A percentile compares a stretch with the other conserved stretches of the same genome.
These are phyloP conservation scores for Drosophila fuyamai DNA, from an alignment of 1,140 invertebrate species.

Conservation along the genomic window DNA sequence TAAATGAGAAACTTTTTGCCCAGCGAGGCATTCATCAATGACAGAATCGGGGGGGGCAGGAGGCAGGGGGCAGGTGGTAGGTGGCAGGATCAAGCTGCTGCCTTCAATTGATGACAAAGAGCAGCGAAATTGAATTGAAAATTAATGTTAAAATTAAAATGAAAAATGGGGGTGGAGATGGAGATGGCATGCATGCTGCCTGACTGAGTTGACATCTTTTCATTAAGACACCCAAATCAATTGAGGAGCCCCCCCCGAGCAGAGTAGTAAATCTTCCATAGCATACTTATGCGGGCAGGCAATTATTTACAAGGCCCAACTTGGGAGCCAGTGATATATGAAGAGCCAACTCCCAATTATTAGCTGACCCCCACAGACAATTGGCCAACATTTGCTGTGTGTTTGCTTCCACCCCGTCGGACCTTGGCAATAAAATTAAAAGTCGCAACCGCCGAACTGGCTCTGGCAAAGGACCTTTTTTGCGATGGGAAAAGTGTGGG, in stretches of 20 bases:
- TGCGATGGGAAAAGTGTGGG: background rate
- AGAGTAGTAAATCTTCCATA: constrained; percentile 1
- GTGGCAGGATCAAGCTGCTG: constrained; percentile 15
- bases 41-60: constrained; percentile 1
- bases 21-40: constrained; percentile 47
- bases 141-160: constrained; percentile 58
- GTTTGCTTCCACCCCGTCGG: constrained; percentile 4
- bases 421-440: constrained; percentile 60
- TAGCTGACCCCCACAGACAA: constrained; percentile 41
- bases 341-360: constrained; percentile 26
- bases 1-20: constrained; percentile 28
- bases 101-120: constrained; percentile 55
- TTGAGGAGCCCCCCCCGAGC: background rate
- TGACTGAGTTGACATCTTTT: constrained; percentile 40
- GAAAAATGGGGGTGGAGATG: constrained; percentile 8
- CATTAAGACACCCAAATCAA: constrained; percentile 33
- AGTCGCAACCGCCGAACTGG: constrained; percentile 46
- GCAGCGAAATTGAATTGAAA: constrained; percentile 59
- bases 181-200: background rate
- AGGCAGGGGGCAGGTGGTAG: background rate
- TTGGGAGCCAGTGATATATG: constrained; percentile 20
- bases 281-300: constrained; percentile 9
- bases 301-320: constrained; percentile 26
- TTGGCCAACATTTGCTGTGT: constrained; percentile 33
- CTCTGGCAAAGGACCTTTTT: constrained; percentile 16